Evolutionary conservation across 2,888 invertebrate species (phyloP).

Genomic region (Aleiodes testaceus): DNA sequence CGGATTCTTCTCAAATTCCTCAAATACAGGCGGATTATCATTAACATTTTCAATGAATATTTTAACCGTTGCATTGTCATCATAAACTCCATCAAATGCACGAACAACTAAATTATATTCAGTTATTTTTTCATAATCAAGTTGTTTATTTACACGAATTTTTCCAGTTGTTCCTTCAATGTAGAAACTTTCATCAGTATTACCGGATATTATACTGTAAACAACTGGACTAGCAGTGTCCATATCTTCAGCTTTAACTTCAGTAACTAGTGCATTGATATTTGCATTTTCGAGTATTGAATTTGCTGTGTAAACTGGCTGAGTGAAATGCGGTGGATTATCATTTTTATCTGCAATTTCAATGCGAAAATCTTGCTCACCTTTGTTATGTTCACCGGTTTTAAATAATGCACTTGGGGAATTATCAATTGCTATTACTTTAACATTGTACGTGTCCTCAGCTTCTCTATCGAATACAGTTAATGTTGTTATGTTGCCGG

Average conservation of each 20-base stretch:
- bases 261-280: slow-evolving; percentile 86
- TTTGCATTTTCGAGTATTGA: slow-evolving; percentile 89
- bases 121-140: slow-evolving; percentile 91
- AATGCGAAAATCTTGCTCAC: slow-evolving; percentile 88
- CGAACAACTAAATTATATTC: slow-evolving; percentile 88
- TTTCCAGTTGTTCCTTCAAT: slow-evolving; percentile 90
- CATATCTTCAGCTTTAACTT: slow-evolving; percentile 89
- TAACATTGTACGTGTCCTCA: slow-evolving; percentile 89
- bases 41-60: slow-evolving; percentile 93
- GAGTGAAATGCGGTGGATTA: slow-evolving; percentile 92
- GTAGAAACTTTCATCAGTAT: slow-evolving; percentile 88
- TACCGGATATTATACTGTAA: slow-evolving; percentile 92
- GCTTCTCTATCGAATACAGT: slow-evolving; percentile 90
- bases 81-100: slow-evolving; percentile 88
- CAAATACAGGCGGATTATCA: slow-evolving; percentile 92
- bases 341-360: slow-evolving; percentile 97
- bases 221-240: slow-evolving; percentile 90
- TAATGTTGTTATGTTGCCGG: slow-evolving; percentile 90
- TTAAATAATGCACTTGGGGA: slow-evolving; percentile 85
- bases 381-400: slow-evolving; percentile 82
- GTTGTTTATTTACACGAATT: slow-evolving; percentile 83
- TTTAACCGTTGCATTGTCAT: slow-evolving; percentile 87
- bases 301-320: slow-evolving; percentile 82
- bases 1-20: slow-evolving; percentile 80
- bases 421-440: slow-evolving; percentile 92